Base-by-base conservation (phyloP, 2,888 invertebrate genomes). In the Drosophila parthenogenetica region DNA sequence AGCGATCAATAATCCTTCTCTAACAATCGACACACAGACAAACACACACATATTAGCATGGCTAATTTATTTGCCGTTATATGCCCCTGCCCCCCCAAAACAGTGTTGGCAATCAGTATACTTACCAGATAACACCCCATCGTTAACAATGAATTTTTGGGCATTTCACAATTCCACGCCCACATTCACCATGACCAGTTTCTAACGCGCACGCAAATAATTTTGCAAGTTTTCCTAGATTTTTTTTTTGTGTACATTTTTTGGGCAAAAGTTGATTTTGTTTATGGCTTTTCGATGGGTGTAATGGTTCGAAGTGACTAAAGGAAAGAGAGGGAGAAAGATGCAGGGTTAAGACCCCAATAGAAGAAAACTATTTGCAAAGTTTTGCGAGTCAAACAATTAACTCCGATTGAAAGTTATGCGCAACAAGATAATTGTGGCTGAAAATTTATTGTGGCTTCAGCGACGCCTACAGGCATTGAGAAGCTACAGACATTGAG, bases 341-440 rank as follows among this genome's bases (percentile, higher is more conserved):
- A 37, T 13, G 14, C 2, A 5, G 13, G 22, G 7, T 14, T 65
- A 46, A 35, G 45, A 17, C 17, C 63, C 40, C 40, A 16, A 46
- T 53, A 25, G 19, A 55, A 48, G 43, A 39, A 73, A 75, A 74
- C 62, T 61, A 67, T 76, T 51, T n/a, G 49, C 14, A 75, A 84
- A 76, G 72, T 83, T 57, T 86, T 68, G 69, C 59, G 76, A 76
- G 72, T 74, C 81, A 78, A 87, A 74, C 85, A 87, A 84, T 84
- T 83, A 84, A 81, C 87, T 74, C 55, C 79, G 79, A 84, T 83
- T 84, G 85, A 76, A 87, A 87, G 81, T 87, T 81, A 66, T 79
- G 83, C 80, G 65, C 72, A 69, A 62, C 84, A 69, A 74, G 80
- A 86, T 86, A 75, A 85, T 82, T 79, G 79, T 74, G 71, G 40